A percentile compares a stretch with the other conserved stretches of the same genome.
These are phyloP conservation scores for Gallirallus australis DNA, from an alignment of 2,797 vertebrate genomes.

Conservation along the genomic window DNA sequence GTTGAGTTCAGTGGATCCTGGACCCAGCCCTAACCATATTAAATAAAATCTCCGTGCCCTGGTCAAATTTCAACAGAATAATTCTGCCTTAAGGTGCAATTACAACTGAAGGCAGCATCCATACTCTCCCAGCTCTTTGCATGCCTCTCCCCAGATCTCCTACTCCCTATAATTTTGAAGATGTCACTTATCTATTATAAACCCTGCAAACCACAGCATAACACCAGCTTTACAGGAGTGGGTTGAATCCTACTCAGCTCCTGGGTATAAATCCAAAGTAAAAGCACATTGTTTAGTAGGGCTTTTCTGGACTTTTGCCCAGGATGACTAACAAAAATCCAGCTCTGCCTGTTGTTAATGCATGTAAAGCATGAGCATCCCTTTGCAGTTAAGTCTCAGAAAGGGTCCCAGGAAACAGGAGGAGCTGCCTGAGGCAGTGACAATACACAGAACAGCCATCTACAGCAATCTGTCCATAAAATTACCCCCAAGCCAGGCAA, in stretches of 20 bases:
- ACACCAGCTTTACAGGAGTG: not conserved
- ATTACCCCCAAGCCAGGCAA: not conserved
- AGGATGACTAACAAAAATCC: not conserved
- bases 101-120: not conserved
- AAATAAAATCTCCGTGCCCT: not conserved
- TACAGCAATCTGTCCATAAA: not conserved
- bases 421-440: not conserved
- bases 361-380: not conserved
- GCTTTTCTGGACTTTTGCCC: not conserved
- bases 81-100: not conserved
- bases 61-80: not conserved
- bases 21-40: not conserved
- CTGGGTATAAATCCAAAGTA: not conserved
- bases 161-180: not conserved
- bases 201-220: not conserved
- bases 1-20: not conserved
- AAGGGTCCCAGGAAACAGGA: not conserved
- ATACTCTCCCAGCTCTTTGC: not conserved
- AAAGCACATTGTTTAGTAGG: not conserved
- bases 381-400: not conserved
- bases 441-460: not conserved
- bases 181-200: not conserved
- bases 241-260: not conserved
- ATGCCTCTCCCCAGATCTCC: not conserved
- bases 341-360: not conserved